Conservation (phyloP, 2,113 vertebrate genomes). For the Leptocoma aspasia region DNA sequence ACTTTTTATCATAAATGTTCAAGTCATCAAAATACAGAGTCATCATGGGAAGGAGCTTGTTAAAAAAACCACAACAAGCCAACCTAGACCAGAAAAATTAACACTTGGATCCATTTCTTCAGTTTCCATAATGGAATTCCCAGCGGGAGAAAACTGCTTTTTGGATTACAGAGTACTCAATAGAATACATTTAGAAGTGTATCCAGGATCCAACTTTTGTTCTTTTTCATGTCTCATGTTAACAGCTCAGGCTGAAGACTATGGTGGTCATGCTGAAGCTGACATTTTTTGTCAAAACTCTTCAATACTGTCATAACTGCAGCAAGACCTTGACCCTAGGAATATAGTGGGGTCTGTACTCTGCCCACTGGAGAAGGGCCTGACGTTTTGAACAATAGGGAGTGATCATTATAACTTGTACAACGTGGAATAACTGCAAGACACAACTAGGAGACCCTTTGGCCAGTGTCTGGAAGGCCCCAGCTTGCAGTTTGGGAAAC, state of each 20-base stretch:
- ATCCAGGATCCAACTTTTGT: background rate
- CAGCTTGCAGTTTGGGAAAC: background rate
- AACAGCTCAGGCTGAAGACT: background rate
- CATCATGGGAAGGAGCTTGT: background rate
- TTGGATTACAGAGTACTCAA: fast-evolving
- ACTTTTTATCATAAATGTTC: background rate
- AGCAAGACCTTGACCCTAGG: background rate
- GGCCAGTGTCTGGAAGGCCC: fast-evolving
- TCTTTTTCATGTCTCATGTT: background rate
- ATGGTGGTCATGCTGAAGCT: background rate
- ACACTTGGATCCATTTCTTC: background rate
- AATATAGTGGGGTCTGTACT: background rate
- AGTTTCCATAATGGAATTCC: background rate
- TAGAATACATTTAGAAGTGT: too few relatives aligned
- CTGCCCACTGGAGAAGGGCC: fast-evolving
- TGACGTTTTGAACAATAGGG: background rate
- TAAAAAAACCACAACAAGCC: background rate
- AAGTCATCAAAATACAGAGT: background rate
- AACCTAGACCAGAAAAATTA: background rate
- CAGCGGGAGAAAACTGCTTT: background rate
- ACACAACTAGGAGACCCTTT: background rate
- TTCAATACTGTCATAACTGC: background rate
- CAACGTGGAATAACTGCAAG: background rate
- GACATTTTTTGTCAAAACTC: background rate
- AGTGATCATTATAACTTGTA: background rate